Evolutionary conservation across 2,797 vertebrate genomes (phyloP).

Genomic region (Chrysocyon brachyurus): DNA sequence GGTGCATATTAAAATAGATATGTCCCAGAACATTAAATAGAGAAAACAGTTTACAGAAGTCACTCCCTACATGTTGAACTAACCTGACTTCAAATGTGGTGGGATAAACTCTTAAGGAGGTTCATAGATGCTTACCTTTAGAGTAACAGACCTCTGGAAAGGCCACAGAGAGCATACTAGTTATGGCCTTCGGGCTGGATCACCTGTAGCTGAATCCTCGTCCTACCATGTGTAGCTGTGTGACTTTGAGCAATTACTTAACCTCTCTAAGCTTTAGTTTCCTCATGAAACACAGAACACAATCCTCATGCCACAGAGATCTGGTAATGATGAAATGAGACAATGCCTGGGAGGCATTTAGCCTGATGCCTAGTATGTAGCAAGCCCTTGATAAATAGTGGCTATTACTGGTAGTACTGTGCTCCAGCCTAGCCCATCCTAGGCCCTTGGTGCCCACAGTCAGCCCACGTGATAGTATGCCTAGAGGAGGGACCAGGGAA

Average conservation of each 20-base stretch:
- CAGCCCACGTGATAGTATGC: constrained; percentile 27
- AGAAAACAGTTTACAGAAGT: not conserved
- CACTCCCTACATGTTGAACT: not conserved
- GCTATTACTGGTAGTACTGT: not conserved
- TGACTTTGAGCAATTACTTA: not conserved
- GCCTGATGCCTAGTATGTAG: not conserved
- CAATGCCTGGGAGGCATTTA: not conserved
- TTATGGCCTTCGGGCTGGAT: not conserved
- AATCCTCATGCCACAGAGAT: not conserved
- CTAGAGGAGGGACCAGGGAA: not conserved
- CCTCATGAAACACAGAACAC: not conserved
- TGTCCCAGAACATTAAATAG: not conserved
- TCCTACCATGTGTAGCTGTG: not conserved
- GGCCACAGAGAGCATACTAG: not conserved
- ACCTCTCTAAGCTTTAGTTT: not conserved
- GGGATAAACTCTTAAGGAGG: not conserved
- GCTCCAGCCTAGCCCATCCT: not conserved
- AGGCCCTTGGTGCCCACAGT: constrained; percentile 41
- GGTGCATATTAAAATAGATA: not conserved
- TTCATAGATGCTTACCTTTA: not conserved
- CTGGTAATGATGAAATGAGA: not conserved
- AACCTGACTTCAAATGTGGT: not conserved
- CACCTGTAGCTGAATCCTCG: not conserved
- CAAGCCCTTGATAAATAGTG: not conserved
- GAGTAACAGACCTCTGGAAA: not conserved